phyloP scores from a whole-genome alignment of 1,140 invertebrate genomes.

The Galendromus occidentalis region DNA sequence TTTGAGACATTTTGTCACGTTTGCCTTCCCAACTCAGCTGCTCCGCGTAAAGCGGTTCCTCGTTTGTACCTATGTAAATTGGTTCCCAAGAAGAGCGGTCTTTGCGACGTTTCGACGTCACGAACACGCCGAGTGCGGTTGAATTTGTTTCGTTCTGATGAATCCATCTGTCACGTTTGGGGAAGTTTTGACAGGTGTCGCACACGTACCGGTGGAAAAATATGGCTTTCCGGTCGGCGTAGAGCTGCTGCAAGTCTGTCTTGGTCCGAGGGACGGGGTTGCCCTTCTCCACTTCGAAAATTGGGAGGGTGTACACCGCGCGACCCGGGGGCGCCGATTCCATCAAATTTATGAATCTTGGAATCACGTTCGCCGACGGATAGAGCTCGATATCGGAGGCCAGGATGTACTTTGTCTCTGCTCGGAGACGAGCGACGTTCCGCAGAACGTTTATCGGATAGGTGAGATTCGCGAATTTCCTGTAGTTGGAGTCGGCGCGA shows the following conservation, averaged over 20 bases:
- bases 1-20: conserved; percentile 68
- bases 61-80: conserved; percentile 53
- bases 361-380: conserved; percentile 21
- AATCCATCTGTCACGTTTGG: conserved; percentile 47
- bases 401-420: conserved; percentile 22
- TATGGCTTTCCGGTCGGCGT: conserved; percentile 38
- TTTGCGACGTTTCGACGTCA: conserved; percentile 56
- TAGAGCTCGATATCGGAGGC: conserved; percentile 25
- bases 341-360: conserved; percentile 14
- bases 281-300: conserved; percentile 51
- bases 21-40: conserved; percentile 56
- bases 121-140: conserved; percentile 49
- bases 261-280: conserved; percentile 50
- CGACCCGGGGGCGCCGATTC: conserved; percentile 2
- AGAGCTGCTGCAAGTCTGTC: conserved; percentile 37
- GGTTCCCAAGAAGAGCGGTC: conserved; percentile 61
- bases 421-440: conserved; percentile 22
- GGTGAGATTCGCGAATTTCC: conserved; percentile 16
- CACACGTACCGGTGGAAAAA: conserved; percentile 79
- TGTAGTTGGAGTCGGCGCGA: neutral
- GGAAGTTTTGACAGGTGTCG: conserved; percentile 65
- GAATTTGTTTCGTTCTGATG: conserved; percentile 31
- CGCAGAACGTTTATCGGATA: conserved; percentile 25
- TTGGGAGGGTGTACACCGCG: conserved; percentile 49
- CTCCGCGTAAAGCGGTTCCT: conserved; percentile 58